Evolutionary conservation across 92 coral and sea anemone genomes (phyloP).

Genomic region (Blastomussa wellsi): DNA sequence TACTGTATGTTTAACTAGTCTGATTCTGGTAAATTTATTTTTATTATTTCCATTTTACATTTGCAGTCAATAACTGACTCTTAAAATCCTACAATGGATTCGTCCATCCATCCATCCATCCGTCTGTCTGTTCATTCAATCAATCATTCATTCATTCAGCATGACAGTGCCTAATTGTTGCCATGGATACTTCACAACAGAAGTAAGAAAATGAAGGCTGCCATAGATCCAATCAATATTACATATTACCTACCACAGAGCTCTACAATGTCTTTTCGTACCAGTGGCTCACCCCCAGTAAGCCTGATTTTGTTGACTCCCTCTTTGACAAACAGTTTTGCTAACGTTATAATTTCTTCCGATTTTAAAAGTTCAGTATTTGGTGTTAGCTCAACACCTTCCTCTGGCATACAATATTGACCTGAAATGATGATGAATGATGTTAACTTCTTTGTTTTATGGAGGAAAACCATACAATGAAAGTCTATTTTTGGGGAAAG

Average conservation of each 20-base stretch:
- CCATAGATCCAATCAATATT: background rate
- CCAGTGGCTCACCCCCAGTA: conserved; percentile 96
- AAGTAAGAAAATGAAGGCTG: background rate
- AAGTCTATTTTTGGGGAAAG: background rate
- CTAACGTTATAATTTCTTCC: conserved; percentile 74
- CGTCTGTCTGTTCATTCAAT: background rate
- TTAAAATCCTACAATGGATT: no score
- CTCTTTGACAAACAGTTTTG: conserved; percentile 88
- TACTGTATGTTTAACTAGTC: no score
- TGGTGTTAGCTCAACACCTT: conserved; percentile 82
- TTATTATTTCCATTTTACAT: no score
- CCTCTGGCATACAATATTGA: conserved; percentile 99
- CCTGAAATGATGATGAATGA: conserved; percentile 52
- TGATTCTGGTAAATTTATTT: no score
- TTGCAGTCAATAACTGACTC: no score
- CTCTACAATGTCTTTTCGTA: conserved; percentile 87
- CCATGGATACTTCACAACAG: background rate
- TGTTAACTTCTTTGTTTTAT: no score
- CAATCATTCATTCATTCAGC: background rate
- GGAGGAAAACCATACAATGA: background rate
- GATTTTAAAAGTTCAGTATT: conserved; percentile 72
- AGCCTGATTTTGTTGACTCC: conserved; percentile 92
- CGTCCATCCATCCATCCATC: no score
- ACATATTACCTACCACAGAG: conserved; percentile 78
- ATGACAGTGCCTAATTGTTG: background rate